These are phyloP conservation scores for Proterorhinus semilunaris DNA, from an alignment of 2,113 vertebrate species.

Conservation along the genomic window DNA sequence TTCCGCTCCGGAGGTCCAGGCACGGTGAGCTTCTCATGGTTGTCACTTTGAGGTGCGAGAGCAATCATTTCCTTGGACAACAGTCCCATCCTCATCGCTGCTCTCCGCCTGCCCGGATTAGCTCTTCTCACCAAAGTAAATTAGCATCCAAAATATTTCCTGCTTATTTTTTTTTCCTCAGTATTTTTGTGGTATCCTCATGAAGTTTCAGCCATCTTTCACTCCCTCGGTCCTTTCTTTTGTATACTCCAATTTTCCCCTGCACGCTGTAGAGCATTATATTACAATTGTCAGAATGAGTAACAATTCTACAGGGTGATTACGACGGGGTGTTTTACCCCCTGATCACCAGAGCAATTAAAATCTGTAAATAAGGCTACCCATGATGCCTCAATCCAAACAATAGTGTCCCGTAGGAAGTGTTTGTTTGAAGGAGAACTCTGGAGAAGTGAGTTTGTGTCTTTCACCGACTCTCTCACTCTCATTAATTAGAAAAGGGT, in stretches of 20 bases:
- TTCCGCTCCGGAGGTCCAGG: constrained; percentile 71
- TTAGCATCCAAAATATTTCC: constrained; percentile 69
- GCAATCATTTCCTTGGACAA: constrained; percentile 73
- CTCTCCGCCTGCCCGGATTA: constrained; percentile 70
- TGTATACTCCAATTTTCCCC: constrained; percentile 54
- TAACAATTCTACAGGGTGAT: constrained; percentile 83
- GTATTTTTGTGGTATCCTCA: constrained; percentile 31
- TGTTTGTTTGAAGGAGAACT: constrained; percentile 75
- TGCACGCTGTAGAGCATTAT: constrained; percentile 74
- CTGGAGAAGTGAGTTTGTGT: constrained; percentile 62
- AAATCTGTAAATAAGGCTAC: constrained; percentile 87
- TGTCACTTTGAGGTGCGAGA: constrained; percentile 76
- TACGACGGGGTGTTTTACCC: constrained; percentile 80
- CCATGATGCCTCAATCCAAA: constrained; percentile 79
- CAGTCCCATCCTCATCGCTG: constrained; percentile 67
- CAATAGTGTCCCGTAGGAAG: constrained; percentile 77
- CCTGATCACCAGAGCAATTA: constrained; percentile 91
- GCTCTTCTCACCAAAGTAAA: constrained; percentile 67
- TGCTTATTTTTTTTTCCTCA: constrained; percentile 43
- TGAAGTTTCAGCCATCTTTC: constrained; percentile 36
- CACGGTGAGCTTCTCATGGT: constrained; percentile 74
- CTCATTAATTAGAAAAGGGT: constrained; percentile 78
- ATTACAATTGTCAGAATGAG: constrained; percentile 86
- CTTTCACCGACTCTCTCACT: constrained; percentile 36
- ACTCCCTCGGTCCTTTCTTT: constrained; percentile 27